These are phyloP conservation scores for Nysson spinosus DNA, from an alignment of 2,888 invertebrate species.

Conservation along the genomic window DNA sequence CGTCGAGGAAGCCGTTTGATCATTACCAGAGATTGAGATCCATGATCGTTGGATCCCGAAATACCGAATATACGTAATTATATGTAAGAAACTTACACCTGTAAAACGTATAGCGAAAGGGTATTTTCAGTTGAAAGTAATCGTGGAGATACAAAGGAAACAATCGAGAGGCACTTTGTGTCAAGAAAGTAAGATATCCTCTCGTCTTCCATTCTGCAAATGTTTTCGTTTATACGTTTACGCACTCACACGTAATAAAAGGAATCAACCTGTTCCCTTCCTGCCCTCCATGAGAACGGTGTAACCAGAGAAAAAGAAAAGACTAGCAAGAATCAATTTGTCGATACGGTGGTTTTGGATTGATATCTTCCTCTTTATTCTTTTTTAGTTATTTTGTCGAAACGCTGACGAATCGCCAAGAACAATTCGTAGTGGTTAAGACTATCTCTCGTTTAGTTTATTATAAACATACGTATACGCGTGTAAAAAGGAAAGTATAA, in stretches of 20 bases:
- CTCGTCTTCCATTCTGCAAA: not conserved
- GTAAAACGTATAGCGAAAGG: conserved; percentile 1
- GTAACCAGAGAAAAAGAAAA: not conserved
- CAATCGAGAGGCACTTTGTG: conserved; percentile 7
- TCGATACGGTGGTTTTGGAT: conserved; percentile 12
- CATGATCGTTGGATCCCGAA: conserved; percentile 7
- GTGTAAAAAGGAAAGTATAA: too few species aligned
- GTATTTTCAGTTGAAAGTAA: conserved; percentile 3
- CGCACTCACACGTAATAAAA: not conserved
- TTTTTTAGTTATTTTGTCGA: conserved; percentile 30
- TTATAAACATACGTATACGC: conserved; percentile 37
- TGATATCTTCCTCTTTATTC: conserved; percentile 6
- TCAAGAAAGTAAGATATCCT: conserved; percentile 11
- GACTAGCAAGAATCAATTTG: not conserved
- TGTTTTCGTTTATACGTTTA: not conserved
- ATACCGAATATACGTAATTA: conserved; percentile 43
- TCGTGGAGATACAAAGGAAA: not conserved
- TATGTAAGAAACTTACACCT: conserved; percentile 10
- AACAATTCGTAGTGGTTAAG: conserved; percentile 30
- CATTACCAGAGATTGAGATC: conserved; percentile 19
- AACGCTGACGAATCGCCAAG: conserved; percentile 24
- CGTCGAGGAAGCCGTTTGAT: conserved; percentile 31
- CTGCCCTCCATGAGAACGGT: not conserved
- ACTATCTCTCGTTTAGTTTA: conserved; percentile 24
- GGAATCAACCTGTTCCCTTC: not conserved